phyloP scores from a whole-genome alignment of 2,113 vertebrate genomes.

The Cochlearius cochlearius region DNA sequence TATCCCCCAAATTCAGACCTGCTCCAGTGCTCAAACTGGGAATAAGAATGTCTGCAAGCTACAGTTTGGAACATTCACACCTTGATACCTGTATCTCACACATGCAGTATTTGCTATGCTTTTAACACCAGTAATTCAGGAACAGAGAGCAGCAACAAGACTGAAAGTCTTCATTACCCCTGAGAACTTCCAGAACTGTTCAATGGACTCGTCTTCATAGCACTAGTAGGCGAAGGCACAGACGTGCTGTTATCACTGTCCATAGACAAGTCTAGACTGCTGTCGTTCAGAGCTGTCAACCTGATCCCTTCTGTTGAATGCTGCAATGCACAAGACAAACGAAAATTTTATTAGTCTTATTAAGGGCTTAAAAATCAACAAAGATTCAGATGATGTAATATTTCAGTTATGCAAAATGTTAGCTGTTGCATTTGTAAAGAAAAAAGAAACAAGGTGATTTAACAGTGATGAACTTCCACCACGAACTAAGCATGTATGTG shows the following conservation, averaged over 20 bases:
- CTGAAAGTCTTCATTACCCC: constrained; percentile 70
- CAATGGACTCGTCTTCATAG: constrained; percentile 79
- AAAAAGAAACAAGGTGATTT: background rate
- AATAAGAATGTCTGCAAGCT: background rate
- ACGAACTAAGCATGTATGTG: background rate
- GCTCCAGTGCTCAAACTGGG: background rate
- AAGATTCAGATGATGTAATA: background rate
- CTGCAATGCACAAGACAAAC: constrained; percentile 66
- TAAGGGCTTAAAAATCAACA: background rate
- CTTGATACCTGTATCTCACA: rapidly evolving
- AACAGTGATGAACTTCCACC: background rate
- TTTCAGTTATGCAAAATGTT: background rate
- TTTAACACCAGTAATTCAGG: background rate
- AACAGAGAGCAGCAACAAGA: background rate
- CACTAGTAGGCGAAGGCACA: constrained; percentile 86
- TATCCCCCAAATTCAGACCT: background rate
- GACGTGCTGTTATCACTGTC: constrained; percentile 94
- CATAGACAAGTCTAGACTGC: constrained; percentile 86
- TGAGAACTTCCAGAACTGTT: constrained; percentile 83
- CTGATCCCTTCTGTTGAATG: constrained; percentile 84
- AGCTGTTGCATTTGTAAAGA: background rate
- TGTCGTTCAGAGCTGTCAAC: constrained; percentile 79
- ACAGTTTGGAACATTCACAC: background rate
- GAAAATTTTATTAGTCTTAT: background rate
- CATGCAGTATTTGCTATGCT: background rate